Conservation (phyloP, 2,888 invertebrate species). For the Furcula furcula region DNA sequence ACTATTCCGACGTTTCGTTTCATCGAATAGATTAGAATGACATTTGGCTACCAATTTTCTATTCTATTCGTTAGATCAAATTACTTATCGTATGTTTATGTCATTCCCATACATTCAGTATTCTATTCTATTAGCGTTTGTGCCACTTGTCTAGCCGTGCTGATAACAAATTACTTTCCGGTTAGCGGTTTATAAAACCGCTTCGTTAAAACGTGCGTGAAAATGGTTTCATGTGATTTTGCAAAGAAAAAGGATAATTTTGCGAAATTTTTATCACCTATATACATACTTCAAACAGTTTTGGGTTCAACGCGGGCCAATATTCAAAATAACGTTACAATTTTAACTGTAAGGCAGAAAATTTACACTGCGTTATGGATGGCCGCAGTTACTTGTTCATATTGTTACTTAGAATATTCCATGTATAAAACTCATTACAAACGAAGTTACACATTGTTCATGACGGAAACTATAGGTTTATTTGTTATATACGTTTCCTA, state of each 20-base stretch:
- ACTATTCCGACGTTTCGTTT: too few species aligned
- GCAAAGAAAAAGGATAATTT: slow-evolving; percentile 19
- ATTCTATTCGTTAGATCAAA: too few species aligned
- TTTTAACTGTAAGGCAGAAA: slow-evolving; percentile 21
- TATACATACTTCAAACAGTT: slow-evolving; percentile 24
- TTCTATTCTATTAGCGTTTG: too few species aligned
- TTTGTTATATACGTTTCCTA: slow-evolving; percentile 23
- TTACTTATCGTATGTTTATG: too few species aligned
- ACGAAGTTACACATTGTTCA: slow-evolving; percentile 12
- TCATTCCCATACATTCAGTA: too few species aligned
- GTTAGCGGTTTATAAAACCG: too few species aligned
- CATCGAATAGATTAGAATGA: too few species aligned
- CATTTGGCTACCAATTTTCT: too few species aligned
- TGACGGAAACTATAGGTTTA: slow-evolving; percentile 10
- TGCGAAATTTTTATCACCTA: slow-evolving; percentile 31
- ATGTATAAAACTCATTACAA: slow-evolving; percentile 21
- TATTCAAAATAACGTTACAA: slow-evolving; percentile 26
- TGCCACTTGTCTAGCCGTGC: too few species aligned
- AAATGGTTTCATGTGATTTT: background rate
- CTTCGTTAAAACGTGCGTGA: background rate
- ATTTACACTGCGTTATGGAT: slow-evolving; percentile 32
- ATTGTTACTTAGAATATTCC: slow-evolving; percentile 12
- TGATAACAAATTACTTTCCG: too few species aligned
- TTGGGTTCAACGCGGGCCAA: slow-evolving; percentile 29
- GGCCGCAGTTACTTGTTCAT: slow-evolving; percentile 19